A percentile compares a stretch with the other conserved stretches of the same genome.
Evolutionary conservation across 2,113 vertebrate species (phyloP).

Genomic region (Pelvicachromis taeniatus): DNA sequence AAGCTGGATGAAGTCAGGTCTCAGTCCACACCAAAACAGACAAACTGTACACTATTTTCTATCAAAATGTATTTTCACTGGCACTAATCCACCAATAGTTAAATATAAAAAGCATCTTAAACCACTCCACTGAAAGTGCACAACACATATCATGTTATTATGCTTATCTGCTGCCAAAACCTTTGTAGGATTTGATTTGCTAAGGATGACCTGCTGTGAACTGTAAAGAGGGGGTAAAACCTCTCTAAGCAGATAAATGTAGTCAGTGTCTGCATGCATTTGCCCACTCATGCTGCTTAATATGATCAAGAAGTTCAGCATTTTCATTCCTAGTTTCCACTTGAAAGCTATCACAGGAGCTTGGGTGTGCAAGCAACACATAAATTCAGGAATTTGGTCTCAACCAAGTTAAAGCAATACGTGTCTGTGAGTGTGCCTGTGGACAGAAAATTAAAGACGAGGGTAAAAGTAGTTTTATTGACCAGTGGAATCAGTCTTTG

Average conservation of each 20-base stretch:
- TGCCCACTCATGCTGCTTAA: slow-evolving; percentile 9
- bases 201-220: neutral
- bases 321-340: neutral
- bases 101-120: neutral
- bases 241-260: slow-evolving; percentile 8
- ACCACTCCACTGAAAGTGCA: neutral
- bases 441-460: neutral
- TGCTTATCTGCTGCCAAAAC: neutral
- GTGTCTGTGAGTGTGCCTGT: neutral
- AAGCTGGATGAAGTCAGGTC: neutral
- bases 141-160: neutral
- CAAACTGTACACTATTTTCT: neutral
- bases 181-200: neutral
- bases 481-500: neutral
- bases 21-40: neutral
- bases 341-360: neutral
- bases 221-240: neutral
- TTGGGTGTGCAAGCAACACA: neutral
- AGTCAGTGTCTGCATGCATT: neutral
- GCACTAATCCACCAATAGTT: neutral
- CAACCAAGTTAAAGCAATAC: neutral
- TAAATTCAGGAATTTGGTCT: neutral
- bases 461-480: neutral
- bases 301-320: neutral
- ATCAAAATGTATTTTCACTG: neutral